These are phyloP conservation scores for Triplophysa tibetana DNA, from an alignment of 2,113 vertebrate genomes.

Conservation along the genomic window DNA sequence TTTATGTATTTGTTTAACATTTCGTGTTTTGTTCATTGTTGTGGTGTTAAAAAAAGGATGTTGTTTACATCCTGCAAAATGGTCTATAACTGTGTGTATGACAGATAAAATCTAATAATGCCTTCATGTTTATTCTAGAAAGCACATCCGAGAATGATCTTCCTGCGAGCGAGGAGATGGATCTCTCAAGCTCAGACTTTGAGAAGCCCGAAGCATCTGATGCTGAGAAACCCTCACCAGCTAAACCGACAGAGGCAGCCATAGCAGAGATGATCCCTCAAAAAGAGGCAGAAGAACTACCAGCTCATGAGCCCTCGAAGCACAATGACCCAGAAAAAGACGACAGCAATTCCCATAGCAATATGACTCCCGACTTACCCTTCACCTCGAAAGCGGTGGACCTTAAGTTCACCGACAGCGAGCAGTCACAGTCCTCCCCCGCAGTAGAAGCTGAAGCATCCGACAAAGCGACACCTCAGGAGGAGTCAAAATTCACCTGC, in stretches of 20 bases:
- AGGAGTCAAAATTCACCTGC: slow-evolving; percentile 84
- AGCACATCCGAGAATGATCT: slow-evolving; percentile 83
- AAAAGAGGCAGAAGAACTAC: slow-evolving; percentile 53
- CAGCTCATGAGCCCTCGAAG: slow-evolving; percentile 31
- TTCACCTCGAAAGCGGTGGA: slow-evolving; percentile 93
- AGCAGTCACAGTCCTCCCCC: slow-evolving; percentile 53
- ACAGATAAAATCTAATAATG: neutral
- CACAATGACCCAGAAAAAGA: slow-evolving; percentile 49
- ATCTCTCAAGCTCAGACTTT: slow-evolving; percentile 68
- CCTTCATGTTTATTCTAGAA: slow-evolving; percentile 71
- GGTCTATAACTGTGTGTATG: no score
- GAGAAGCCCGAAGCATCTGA: slow-evolving; percentile 53
- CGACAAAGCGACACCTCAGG: slow-evolving; percentile 27
- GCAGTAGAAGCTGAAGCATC: slow-evolving; percentile 52
- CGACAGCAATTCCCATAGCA: slow-evolving; percentile 86
- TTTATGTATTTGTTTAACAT: no score
- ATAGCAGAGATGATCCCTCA: slow-evolving; percentile 40
- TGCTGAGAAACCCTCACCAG: slow-evolving; percentile 32
- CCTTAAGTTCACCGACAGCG: slow-evolving; percentile 82
- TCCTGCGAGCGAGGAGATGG: slow-evolving; percentile 69
- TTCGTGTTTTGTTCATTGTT: no score
- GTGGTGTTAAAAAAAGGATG: no score
- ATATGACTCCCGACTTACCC: slow-evolving; percentile 94
- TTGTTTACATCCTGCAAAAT: no score
- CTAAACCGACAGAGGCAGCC: slow-evolving; percentile 46